Conservation (phyloP, 2,797 vertebrate genomes). For the Geotrypetes seraphini region DNA sequence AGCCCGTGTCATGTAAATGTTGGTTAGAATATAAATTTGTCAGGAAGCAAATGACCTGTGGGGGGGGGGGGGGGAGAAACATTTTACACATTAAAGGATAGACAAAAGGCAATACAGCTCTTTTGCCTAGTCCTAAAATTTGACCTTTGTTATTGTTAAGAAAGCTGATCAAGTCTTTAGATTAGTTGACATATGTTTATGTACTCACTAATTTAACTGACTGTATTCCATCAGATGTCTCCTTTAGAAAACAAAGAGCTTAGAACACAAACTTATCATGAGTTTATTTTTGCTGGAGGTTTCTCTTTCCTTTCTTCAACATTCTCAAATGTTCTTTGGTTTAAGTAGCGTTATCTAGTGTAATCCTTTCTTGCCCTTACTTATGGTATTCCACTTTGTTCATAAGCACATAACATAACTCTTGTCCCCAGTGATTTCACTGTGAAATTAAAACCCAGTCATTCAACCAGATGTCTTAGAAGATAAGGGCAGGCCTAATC, state of each 20-base stretch:
- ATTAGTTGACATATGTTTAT: too few relatives aligned
- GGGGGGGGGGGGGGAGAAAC: too few relatives aligned
- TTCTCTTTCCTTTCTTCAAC: slow-evolving; percentile 74
- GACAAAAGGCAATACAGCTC: too few relatives aligned
- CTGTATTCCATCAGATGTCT: too few relatives aligned
- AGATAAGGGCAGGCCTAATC: slow-evolving; percentile 81
- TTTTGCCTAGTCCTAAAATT: too few relatives aligned
- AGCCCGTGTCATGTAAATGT: too few relatives aligned
- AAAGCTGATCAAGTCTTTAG: too few relatives aligned
- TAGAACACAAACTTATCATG: slow-evolving; percentile 40
- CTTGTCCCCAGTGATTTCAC: slow-evolving; percentile 58
- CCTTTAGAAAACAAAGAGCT: slow-evolving; percentile 3
- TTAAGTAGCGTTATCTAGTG: slow-evolving; percentile 74
- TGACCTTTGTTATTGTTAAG: too few relatives aligned
- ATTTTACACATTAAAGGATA: too few relatives aligned
- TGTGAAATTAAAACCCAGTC: slow-evolving; percentile 83
- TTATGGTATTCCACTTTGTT: slow-evolving; percentile 73
- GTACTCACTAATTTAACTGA: too few relatives aligned
- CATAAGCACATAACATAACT: slow-evolving; percentile 57
- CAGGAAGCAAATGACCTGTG: too few relatives aligned
- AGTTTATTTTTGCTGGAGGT: slow-evolving; percentile 71
- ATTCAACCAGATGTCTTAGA: slow-evolving; percentile 78
- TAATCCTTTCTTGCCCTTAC: slow-evolving; percentile 82
- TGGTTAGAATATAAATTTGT: too few relatives aligned
- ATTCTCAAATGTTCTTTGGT: slow-evolving; percentile 84